Base-by-base conservation (phyloP, 2,797 vertebrate genomes). In the Sandelia bainsii region DNA sequence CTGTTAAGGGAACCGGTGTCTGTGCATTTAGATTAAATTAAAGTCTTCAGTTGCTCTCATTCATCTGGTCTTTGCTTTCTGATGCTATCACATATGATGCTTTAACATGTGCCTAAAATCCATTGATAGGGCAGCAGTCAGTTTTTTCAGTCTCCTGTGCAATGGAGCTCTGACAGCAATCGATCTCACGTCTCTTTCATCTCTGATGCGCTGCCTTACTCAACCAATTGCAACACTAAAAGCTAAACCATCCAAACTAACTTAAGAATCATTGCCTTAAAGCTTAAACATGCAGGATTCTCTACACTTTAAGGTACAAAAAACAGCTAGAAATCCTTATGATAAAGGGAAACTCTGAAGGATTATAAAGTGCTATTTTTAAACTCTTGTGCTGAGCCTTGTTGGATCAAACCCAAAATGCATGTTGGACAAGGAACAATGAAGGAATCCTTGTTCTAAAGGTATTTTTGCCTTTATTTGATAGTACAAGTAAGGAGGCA, bases 201-300 rank as follows among this genome's bases (percentile, higher is more conserved):
- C 23, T 5, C 32, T 20, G 20, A 51, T 22, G 52, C 57, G 32
- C 25, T 2, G 39, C 16, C 57, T 69, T 53, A 69, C 57, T 67
- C 71, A 60, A 54, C 57, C 63, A 39, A 19, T 42, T 61, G 62
- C 57, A 75, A 67, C 57, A 23, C 49, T n/a, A 5, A 32, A 27
- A 59, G 29, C 17, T 19, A 9, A 52, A 53, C 25, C 14, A 32
- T 45, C 39, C 8, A 22, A 37, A 29, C n/a, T 19, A 4, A 22
- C 44, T 32, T 12, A 34, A 8, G 40, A 32, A 42, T 59, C 39
- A 3, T 0, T 6, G 37, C 10, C 11, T n/a, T 34, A 3, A 34
- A 54, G 10, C 48, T 17, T 27, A 27, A 2, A 25, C 6, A 25
- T 23, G 2, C 20, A 22, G 3, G 20, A 20, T 5, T 11, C 44